These are phyloP conservation scores for Azemiops feae DNA, from an alignment of 2,113 vertebrate genomes.

Conservation along the genomic window DNA sequence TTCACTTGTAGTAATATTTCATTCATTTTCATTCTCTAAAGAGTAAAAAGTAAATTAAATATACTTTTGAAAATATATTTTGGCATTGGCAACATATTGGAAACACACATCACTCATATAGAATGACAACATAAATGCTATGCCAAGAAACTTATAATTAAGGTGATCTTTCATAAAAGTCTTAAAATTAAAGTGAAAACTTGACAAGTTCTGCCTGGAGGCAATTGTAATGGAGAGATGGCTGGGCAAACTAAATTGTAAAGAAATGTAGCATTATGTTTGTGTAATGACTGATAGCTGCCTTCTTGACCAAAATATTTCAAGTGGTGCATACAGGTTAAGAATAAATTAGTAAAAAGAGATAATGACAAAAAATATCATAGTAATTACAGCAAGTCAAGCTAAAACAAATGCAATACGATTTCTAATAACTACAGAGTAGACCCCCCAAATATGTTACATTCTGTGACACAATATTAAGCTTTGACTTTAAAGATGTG, in stretches of 20 bases:
- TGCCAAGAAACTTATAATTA: conserved; percentile 58
- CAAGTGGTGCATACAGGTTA: neutral
- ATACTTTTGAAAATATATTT: conserved; percentile 52
- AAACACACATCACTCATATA: conserved; percentile 57
- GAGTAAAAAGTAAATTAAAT: conserved; percentile 59
- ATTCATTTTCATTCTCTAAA: conserved; percentile 30
- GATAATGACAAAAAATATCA: neutral
- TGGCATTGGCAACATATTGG: conserved; percentile 49
- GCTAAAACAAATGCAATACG: neutral
- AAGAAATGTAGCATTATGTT: conserved; percentile 4
- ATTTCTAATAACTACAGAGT: neutral
- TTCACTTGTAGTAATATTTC: conserved; percentile 20
- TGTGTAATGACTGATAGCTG: conserved; percentile 20
- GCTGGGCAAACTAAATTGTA: conserved; percentile 22
- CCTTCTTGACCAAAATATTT: conserved; percentile 18
- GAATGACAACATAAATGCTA: conserved; percentile 64
- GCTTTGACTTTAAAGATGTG: neutral
- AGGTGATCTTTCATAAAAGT: conserved; percentile 60
- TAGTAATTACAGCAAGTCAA: neutral
- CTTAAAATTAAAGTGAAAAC: conserved; percentile 51
- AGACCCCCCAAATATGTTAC: neutral
- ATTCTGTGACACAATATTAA: neutral
- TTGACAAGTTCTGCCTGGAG: conserved; percentile 47
- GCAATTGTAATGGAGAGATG: conserved; percentile 39
- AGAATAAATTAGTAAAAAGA: neutral